Conservation (phyloP, 1,140 invertebrate genomes). For the Eriocheir sinensis region DNA sequence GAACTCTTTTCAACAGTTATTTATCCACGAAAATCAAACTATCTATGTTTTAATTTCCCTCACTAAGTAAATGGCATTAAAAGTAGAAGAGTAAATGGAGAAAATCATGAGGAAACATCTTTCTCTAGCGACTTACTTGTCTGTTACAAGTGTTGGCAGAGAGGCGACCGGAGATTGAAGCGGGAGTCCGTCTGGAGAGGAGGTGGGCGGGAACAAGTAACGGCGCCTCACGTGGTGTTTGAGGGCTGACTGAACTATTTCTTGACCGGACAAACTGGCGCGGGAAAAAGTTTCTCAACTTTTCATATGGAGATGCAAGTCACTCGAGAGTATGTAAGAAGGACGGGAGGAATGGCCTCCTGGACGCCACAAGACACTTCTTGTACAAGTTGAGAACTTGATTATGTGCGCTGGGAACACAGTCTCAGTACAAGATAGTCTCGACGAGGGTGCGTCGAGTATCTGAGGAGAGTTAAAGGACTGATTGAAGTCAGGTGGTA, state of each 20-base stretch:
- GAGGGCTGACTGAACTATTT: constrained; percentile 52
- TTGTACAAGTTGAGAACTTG: not conserved
- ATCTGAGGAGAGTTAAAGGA: not conserved
- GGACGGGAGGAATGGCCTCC: not conserved
- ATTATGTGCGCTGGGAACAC: not conserved
- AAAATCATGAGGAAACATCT: no score
- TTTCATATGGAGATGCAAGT: not conserved
- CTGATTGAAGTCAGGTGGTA: not conserved
- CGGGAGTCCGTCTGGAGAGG: not conserved
- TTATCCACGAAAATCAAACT: no score
- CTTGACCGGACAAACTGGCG: not conserved
- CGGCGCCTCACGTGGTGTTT: constrained; percentile 50
- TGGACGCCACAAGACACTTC: not conserved
- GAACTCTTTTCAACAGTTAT: no score
- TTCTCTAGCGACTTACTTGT: constrained; percentile 29
- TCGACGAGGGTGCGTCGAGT: not conserved
- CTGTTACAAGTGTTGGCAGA: constrained; percentile 2
- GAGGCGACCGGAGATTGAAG: not conserved
- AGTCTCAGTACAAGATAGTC: not conserved
- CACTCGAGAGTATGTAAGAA: not conserved
- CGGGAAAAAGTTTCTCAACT: not conserved
- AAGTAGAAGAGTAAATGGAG: not conserved
- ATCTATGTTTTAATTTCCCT: not conserved
- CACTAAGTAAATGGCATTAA: not conserved
- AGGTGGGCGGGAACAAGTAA: not conserved